phyloP scores from a whole-genome alignment of 2,888 invertebrate species.

The Notodromas monacha region DNA sequence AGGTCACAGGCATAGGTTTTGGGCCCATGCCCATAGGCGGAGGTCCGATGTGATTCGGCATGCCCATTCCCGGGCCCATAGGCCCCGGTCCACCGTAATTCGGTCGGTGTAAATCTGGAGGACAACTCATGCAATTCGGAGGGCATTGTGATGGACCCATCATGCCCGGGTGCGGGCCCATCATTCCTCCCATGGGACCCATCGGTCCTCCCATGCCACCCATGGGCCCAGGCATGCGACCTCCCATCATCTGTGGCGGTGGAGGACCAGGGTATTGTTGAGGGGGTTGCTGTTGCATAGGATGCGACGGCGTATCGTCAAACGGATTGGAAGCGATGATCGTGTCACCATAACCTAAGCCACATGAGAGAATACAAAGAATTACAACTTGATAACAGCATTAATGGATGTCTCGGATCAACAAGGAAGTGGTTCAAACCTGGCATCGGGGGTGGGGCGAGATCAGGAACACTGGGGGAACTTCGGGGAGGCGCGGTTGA shows the following conservation, averaged over 20 bases:
- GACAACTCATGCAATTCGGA: not conserved
- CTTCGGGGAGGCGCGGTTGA: no score
- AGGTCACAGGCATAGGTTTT: slow-evolving; percentile 54
- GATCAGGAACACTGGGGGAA: no score
- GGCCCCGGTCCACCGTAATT: slow-evolving; percentile 18
- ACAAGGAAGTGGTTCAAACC: no score
- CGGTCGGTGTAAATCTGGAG: no score
- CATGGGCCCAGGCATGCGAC: slow-evolving; percentile 21
- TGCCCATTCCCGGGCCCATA: slow-evolving; percentile 19
- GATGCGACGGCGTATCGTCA: slow-evolving; percentile 38
- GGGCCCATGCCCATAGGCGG: slow-evolving; percentile 19
- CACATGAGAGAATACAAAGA: no score
- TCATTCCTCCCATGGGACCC: slow-evolving; percentile 19
- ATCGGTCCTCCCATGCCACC: slow-evolving; percentile 25
- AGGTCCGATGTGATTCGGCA: slow-evolving; percentile 11
- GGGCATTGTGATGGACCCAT: not conserved
- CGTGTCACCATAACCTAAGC: slow-evolving; percentile 48
- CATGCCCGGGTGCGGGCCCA: not conserved
- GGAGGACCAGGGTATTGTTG: slow-evolving; percentile 21
- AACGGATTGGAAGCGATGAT: slow-evolving; percentile 80
- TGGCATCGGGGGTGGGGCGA: no score
- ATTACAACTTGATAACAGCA: no score
- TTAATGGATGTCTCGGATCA: no score
- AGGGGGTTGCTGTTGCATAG: slow-evolving; percentile 16
- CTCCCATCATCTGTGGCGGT: no score